Conservation (phyloP, 2,797 vertebrate genomes). For the Myotis planiceps region DNA sequence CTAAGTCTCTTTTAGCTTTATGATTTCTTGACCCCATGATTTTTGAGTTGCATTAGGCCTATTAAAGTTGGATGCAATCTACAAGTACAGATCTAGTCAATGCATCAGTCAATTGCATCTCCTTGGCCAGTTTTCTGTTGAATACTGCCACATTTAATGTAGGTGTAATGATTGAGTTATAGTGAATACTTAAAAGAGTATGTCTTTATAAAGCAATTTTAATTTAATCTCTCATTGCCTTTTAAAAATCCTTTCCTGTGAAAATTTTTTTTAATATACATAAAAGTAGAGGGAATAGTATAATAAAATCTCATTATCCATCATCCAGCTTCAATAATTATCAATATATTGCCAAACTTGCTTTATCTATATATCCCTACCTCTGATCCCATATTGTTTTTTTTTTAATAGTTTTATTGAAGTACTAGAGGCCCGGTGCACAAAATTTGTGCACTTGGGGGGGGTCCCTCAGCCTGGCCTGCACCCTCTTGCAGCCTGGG, state of each 20-base stretch:
- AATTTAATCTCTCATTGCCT: background rate
- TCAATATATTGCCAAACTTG: background rate
- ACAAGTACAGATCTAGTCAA: background rate
- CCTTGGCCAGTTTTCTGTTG: background rate
- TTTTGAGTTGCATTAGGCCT: background rate
- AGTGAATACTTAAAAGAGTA: background rate
- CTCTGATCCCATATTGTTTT: background rate
- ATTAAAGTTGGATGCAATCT: background rate
- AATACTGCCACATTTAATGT: background rate
- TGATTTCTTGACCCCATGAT: background rate
- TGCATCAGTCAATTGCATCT: background rate
- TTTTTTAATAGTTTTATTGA: background rate
- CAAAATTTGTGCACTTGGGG: no score
- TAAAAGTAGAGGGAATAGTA: background rate
- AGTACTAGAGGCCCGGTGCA: background rate
- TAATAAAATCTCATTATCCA: background rate
- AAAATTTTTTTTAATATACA: background rate
- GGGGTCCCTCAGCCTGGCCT: no score
- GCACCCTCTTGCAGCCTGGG: no score
- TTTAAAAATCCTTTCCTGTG: background rate
- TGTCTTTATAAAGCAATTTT: slow-evolving; percentile 7
- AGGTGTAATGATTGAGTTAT: background rate
- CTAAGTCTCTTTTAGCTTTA: background rate
- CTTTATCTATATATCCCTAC: background rate
- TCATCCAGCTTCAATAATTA: background rate